Base-by-base conservation (phyloP, 2,888 invertebrate genomes). In the Asteroscopus sphinx region DNA sequence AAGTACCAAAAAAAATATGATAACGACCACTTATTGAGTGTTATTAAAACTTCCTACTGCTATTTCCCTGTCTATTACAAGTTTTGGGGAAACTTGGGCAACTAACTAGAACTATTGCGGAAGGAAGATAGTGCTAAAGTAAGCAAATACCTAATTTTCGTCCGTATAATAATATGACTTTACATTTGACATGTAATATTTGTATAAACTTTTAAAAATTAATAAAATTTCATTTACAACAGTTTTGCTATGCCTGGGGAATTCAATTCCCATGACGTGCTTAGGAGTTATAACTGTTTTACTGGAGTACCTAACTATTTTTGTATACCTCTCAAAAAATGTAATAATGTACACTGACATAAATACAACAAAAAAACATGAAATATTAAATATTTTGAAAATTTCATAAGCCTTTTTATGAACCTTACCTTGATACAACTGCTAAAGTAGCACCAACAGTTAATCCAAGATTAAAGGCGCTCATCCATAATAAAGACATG, bases 401-500 rank as follows among this genome's bases (percentile, higher is more conserved):
- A 21, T n/a, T n/a, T n/a, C n/a, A n/a, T n/a, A 21, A 21, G 4
- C 2, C 0, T 21, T 21, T 1, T 21, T 21, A 21, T 21, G 21
- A 21, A 26, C 26, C 83, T 93, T 92, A 96, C 96, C 96, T 94
- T 80, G 91, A 94, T 68, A 96, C 89, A 72, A 96, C 95, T 57
- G 94, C 92, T 83, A 91, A 95, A 57, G 96, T 96, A 58, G 95
- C 94, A 66, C 96, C 96, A 79, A 96, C 88, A 53, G 96, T 96
- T 81, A 96, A 87, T 61, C 95, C 95, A 68, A 96, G 86, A 88
- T 95, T 96, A 80, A 96, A 92, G 61, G 94, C 90, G 68, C 95
- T 94, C 95, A 96, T 95, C 95, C 95, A 96, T 59, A 96, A 66
- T 44, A 95, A 79, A 76, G 95, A 95, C 96, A 96, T 96, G 79